These are phyloP conservation scores for Conistra vaccinii DNA, from an alignment of 2,888 invertebrate species.

Conservation along the genomic window DNA sequence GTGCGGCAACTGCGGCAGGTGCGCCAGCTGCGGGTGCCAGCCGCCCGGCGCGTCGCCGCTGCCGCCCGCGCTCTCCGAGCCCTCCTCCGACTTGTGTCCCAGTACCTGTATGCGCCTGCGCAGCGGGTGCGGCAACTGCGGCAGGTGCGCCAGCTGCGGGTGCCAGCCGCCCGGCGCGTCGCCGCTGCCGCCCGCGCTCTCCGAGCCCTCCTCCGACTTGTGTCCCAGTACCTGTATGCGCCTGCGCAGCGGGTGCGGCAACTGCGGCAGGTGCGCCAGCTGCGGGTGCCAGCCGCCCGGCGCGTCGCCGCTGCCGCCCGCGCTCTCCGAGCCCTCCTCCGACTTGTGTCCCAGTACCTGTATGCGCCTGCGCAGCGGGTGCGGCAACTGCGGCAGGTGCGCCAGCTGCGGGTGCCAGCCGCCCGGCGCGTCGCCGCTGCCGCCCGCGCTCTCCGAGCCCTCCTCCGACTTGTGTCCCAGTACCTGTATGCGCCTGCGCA, in stretches of 20 bases:
- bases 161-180: slow-evolving; percentile 84
- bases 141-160: slow-evolving; percentile 91
- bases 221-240: slow-evolving; percentile 76
- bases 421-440: slow-evolving; percentile 62
- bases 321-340: slow-evolving; percentile 69
- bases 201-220: slow-evolving; percentile 71
- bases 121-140: slow-evolving; percentile 90
- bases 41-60: slow-evolving; percentile 73
- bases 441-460: slow-evolving; percentile 58
- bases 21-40: slow-evolving; percentile 91
- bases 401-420: slow-evolving; percentile 91
- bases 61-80: slow-evolving; percentile 54
- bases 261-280: slow-evolving; percentile 91
- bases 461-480: slow-evolving; percentile 73
- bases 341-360: slow-evolving; percentile 76
- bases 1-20: slow-evolving; percentile 91
- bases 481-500: slow-evolving; percentile 79
- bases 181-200: slow-evolving; percentile 51
- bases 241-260: slow-evolving; percentile 88
- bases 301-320: slow-evolving; percentile 49
- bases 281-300: slow-evolving; percentile 90
- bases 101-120: slow-evolving; percentile 77
- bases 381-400: slow-evolving; percentile 91
- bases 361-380: slow-evolving; percentile 83
- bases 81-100: slow-evolving; percentile 74